phyloP scores from a whole-genome alignment of 2,888 invertebrate genomes.

The Hydrotaea diabolus region DNA sequence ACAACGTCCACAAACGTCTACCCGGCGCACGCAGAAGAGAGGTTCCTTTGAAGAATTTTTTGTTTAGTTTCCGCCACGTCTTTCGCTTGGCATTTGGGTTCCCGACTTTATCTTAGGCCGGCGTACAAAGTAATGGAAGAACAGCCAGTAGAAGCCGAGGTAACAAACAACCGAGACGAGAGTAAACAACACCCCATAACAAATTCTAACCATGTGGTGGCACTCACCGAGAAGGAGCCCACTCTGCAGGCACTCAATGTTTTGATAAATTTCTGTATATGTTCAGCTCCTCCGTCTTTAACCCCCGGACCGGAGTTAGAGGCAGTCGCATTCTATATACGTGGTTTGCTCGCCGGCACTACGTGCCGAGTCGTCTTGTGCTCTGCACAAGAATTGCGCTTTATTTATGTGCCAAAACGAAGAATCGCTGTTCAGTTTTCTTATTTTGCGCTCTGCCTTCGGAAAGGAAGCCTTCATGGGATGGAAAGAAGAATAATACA shows the following conservation, averaged over 20 bases:
- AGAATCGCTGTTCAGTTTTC: background rate
- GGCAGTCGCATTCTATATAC: background rate
- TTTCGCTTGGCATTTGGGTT: background rate
- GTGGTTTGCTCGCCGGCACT: background rate
- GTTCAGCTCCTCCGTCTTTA: background rate
- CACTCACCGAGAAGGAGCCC: constrained; percentile 6
- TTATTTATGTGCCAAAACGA: constrained; percentile 36
- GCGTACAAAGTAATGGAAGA: background rate
- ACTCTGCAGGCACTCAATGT: background rate
- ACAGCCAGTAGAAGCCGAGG: background rate
- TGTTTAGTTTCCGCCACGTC: background rate
- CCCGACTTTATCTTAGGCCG: background rate
- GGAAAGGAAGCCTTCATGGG: background rate
- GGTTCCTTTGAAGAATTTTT: constrained; percentile 7
- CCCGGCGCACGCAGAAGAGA: background rate
- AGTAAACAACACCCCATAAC: background rate
- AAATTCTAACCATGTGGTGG: constrained; percentile 7
- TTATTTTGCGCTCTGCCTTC: too few relatives aligned
- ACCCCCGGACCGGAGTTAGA: constrained; percentile 34
- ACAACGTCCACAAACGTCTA: too few relatives aligned
- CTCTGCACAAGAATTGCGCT: background rate
- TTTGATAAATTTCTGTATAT: background rate
- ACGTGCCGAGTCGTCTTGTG: background rate
- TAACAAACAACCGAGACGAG: background rate
- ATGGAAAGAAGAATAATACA: background rate